Base-by-base conservation (phyloP, 2,113 vertebrate genomes). In the Gallinago media region DNA sequence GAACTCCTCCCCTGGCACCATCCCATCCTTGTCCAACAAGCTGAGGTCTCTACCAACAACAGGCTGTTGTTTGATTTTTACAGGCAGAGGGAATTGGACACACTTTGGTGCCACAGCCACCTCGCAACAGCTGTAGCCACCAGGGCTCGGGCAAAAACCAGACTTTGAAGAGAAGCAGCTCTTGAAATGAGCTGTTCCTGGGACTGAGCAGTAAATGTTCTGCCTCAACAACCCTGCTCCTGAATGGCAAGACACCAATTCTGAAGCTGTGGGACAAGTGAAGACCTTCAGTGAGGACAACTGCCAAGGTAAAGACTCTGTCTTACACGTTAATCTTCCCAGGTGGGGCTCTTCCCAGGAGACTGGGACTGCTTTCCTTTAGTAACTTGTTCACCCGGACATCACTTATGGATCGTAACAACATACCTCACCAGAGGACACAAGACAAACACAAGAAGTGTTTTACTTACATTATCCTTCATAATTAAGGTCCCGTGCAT, bases 401-500 rank as follows among this genome's bases (percentile, higher is more conserved):
- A 44, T 71, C 38, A 1, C 1, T 4, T 11, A 19, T 0, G 7
- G 12, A 22, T 3, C 12, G 2, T 3, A 8, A 15, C 46, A 47
- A 0, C 32, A 23, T 13, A 4, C 26, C 22, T 42, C 5, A 2
- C 8, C 29, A 71, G n/a, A 47, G n/a, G 18, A 12, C 42, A 31
- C 54, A 27, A 36, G 36, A 31, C 21, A 50, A 4, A 38, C 19
- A 0, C 3, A 7, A 38, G 54, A 11, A 23, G 7, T 8, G 12
- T 38, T 3, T 31, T 5, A 98, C 99, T 99, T 97, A 99, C 99
- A 0, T 98, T 99, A 65, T 99, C 99, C 95, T 99, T 99, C 99
- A 99, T 99, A 84, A 99, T 99, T 10, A 99, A 94, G 0, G 99
- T 99, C 40, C 99, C 99, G 0, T 99, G 99, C 98, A 99, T 98